Base-by-base conservation (phyloP, 1,140 invertebrate species). In the Nebria ingens region DNA sequence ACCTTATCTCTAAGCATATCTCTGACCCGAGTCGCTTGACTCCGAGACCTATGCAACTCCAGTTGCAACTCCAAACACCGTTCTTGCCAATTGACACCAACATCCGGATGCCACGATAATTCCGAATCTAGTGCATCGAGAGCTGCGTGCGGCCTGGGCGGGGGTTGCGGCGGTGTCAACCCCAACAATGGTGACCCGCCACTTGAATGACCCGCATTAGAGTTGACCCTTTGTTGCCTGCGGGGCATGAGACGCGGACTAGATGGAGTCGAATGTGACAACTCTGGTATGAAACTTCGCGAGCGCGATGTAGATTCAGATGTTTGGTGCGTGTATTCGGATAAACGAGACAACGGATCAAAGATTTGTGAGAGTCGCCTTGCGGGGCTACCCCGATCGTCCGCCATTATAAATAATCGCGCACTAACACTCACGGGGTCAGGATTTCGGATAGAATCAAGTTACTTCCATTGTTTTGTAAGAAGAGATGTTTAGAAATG, bases 1-100 rank as follows among this genome's bases (percentile, higher is more conserved):
- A 91, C 89, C 85, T 92, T 92, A 74, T 91, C 87, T 63, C 87
- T 77, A 23, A 93, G 79, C 79, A 89, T 86, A 64, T 89, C 87
- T 20, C 88, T 76, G 22, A 91, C 88, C 60, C 86, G 80, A n/a
- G 84, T 85, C 0, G 89, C 86, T 68, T 92, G 89, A 59, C 86
- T 82, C 54, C 86, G 76, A 60, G 87, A 91, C 51, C 87, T 76
- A 65, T 91, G 87, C 61, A 92, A 72, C 63, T 91, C 88, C 59
- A 89, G 67, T 64, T 92, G 89, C 58, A 93, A 67, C 63, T 89
- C 84, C 58, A 90, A 69, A 67, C 89, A 93, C 21, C 86, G 75
- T 65, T 91, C 86, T 69, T 90, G 86, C 90, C 90, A 93, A 65
- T 87, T 86, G 54, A 79, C 70, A 52, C 71, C 70, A 58, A 77